These are phyloP conservation scores for Linnaemya vulpina DNA, from an alignment of 2,888 invertebrate genomes.

Conservation along the genomic window DNA sequence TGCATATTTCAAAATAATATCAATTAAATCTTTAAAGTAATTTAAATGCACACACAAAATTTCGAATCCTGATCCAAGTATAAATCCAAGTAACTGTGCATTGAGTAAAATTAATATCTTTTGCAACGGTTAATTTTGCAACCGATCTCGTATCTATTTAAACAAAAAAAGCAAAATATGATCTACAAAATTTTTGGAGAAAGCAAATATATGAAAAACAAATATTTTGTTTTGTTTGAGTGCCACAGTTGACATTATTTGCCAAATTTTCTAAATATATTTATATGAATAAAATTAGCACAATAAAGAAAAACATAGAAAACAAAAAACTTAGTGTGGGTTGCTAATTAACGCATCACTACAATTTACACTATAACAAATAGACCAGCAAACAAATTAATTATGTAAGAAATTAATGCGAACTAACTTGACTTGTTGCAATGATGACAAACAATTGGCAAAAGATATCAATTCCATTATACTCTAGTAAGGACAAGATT, in stretches of 20 bases:
- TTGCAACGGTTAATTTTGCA: not conserved
- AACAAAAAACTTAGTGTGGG: not conserved
- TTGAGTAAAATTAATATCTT: too few species aligned
- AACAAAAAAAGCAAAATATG: constrained; percentile 4
- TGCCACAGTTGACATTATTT: constrained; percentile 33
- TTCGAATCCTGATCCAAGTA: too few species aligned
- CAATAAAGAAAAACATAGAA: not conserved
- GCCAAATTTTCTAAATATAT: constrained; percentile 4
- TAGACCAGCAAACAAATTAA: constrained; percentile 6
- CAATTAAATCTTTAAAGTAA: too few species aligned
- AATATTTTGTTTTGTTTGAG: not conserved
- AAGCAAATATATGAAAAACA: constrained; percentile 5
- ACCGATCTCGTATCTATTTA: not conserved
- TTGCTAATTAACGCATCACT: constrained; percentile 24
- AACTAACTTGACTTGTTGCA: not conserved
- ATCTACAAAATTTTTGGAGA: not conserved
- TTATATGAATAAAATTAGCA: constrained; percentile 47
- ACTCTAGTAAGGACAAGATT: too few species aligned
- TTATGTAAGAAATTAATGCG: too few species aligned
- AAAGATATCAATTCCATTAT: too few species aligned
- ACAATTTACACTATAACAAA: not conserved
- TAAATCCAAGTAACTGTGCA: too few species aligned
- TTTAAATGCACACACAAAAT: too few species aligned
- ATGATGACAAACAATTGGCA: too few species aligned
- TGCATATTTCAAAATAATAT: too few species aligned